A percentile compares a stretch with the other conserved stretches of the same genome.
Evolutionary conservation across 2,888 invertebrate genomes (phyloP).

Genomic region (Pachymerium ferrugineum): DNA sequence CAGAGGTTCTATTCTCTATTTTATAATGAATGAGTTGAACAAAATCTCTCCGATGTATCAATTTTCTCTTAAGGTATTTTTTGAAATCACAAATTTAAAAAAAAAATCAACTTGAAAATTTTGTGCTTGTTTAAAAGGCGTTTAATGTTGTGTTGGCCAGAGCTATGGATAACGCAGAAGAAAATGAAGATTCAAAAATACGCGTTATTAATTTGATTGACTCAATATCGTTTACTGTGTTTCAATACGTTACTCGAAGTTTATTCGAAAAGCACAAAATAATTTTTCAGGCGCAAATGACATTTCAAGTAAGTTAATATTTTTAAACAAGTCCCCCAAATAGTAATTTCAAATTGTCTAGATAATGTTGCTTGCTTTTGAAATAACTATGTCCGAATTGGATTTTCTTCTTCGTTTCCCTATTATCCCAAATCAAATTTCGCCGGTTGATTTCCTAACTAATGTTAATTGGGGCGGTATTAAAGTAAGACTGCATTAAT

Average conservation of each 20-base stretch:
- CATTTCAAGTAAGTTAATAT: slow-evolving; percentile 67
- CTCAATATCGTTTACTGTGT: slow-evolving; percentile 49
- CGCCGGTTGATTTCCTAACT: slow-evolving; percentile 90
- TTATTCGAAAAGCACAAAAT: slow-evolving; percentile 50
- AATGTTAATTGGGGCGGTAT: slow-evolving; percentile 93
- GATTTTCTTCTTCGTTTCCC: slow-evolving; percentile 92
- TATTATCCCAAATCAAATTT: slow-evolving; percentile 82
- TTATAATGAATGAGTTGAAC: slow-evolving; percentile 49
- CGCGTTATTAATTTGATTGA: slow-evolving; percentile 86
- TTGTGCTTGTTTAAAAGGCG: slow-evolving; percentile 55
- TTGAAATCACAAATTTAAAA: background rate
- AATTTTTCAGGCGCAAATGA: slow-evolving; percentile 70
- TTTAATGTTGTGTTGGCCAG: slow-evolving; percentile 97
- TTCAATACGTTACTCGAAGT: slow-evolving; percentile 41
- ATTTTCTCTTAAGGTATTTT: slow-evolving; percentile 46
- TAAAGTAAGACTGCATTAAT: slow-evolving; percentile 59
- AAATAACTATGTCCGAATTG: slow-evolving; percentile 75
- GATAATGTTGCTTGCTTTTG: slow-evolving; percentile 80
- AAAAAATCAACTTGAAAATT: too few relatives aligned
- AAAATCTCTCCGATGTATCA: slow-evolving; percentile 46
- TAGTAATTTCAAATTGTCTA: slow-evolving; percentile 45
- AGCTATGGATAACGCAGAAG: slow-evolving; percentile 82
- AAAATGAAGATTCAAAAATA: slow-evolving; percentile 67
- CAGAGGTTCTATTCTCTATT: slow-evolving; percentile 50
- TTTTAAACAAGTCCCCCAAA: background rate